Evolutionary conservation across 2,888 invertebrate genomes (phyloP).

Genomic region (Girardia tigrina): DNA sequence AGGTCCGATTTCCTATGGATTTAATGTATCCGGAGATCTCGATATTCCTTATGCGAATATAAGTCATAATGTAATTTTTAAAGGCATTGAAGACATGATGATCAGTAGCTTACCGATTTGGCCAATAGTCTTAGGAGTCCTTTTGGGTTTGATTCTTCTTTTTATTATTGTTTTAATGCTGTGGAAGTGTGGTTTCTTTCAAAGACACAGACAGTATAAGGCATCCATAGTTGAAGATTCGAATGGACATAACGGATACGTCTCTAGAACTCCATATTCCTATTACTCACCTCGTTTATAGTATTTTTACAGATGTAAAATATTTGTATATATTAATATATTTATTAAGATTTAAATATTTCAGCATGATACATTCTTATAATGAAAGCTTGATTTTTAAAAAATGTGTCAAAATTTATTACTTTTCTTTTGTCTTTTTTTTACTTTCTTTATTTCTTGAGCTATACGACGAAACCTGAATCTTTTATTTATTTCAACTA

Average conservation of each 20-base stretch:
- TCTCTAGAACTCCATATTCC: neutral
- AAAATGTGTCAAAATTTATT: too few species aligned
- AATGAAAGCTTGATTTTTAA: too few species aligned
- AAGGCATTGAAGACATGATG: constrained; percentile 1
- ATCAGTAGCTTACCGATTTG: constrained; percentile 27
- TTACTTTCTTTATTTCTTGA: too few species aligned
- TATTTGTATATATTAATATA: constrained; percentile 8
- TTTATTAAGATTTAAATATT: constrained; percentile 6
- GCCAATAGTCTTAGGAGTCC: constrained; percentile 30
- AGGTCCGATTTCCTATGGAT: neutral
- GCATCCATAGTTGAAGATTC: neutral
- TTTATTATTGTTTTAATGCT: constrained; percentile 24
- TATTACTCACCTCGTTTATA: neutral
- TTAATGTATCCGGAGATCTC: neutral
- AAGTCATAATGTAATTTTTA: constrained; percentile 20
- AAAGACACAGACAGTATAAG: constrained; percentile 25
- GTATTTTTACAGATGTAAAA: neutral
- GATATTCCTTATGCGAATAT: neutral
- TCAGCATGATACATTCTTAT: too few species aligned
- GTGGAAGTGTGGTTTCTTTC: constrained; percentile 29
- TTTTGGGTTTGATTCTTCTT: constrained; percentile 26
- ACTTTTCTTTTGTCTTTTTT: too few species aligned
- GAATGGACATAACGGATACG: neutral
- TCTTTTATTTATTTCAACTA: too few species aligned
- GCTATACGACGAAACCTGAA: too few species aligned